Evolutionary conservation across 1,140 invertebrate species (phyloP), one percentile per base, ranked within the genome.

Genomic region (Macrobrachium rosenbergii): DNA sequence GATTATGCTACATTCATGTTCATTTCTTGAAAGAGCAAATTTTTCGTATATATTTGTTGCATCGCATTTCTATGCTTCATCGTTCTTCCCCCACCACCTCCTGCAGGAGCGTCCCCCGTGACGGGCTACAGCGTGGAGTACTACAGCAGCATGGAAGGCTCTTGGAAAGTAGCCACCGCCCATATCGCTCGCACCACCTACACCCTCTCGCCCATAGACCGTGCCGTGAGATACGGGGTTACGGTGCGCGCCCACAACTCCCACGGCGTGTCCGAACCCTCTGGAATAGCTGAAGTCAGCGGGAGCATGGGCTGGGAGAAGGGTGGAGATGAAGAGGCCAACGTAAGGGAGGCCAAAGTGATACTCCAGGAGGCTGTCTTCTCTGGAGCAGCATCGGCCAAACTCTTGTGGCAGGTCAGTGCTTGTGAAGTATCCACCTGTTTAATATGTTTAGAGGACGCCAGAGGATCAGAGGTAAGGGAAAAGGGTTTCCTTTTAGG

Each of bases 271-370:
- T 89, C 89, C 6, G 85, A 88, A 21, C 89, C 89, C 10, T 89
- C 89, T 12, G 82, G 89, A 8, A 89, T 89, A 11, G 86, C 89
- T 8, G 86, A 88, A 28, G 89, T 89, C 58, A 87, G 85, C 76
- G 82, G 78, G 23, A 77, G 77, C 37, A 72, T 67, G 19, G 73
- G 63, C 21, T 82, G 73, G 77, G 82, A 82, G 37, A 63, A 62
- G 23, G 28, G 16, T 8, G 62, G 21, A 11, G 75, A 78, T 19
- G 82, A 45, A 10, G 60, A 67, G 21, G 58, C 8, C 8, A 72
- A 52, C 12, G 19, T 88, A 28, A 58, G 23, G 67, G 82, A 88
- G 62, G 82, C 86, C 23, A 73, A 88, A 28, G 89, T 87, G 60
- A 73, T 85, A 17, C 82, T 89, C 45, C 80, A 83, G 62, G 76